Base-by-base conservation (phyloP, 2,888 invertebrate genomes). In the Onchidella celtica region DNA sequence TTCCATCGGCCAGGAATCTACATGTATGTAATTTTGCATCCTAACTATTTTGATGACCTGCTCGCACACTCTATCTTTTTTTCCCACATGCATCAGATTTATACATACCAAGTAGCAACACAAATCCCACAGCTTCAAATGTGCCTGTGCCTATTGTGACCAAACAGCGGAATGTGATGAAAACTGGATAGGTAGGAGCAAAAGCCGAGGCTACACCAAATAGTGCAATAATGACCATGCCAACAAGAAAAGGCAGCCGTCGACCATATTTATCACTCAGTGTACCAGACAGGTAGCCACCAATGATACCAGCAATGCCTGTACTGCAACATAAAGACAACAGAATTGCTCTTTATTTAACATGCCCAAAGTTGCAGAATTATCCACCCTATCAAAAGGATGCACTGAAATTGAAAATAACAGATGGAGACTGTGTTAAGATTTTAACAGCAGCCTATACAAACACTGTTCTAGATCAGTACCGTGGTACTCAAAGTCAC, bases 261-360 rank as follows among this genome's bases (percentile, higher is more conserved):
- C 91, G 83, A 9, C 91, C 91, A 85, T 84, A 88, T 65, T 81
- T 86, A 81, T 91, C 91, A 84, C 91, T 90, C 2, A 90, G 27
- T 2, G 86, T 85, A 11, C 91, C 91, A 76, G 88, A 87, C 3
- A 86, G 69, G 79, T 86, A 89, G 63, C 89, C 89, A 1, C 90
- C 89, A 2, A 87, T 73, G 14, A 91, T 88, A 14, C 88, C 87
- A 32, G 86, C 79, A 17, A 90, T 82, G 29, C 90, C 88, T 61
- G 86, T 84, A 66, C 84, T 86, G 68, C 21, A 76, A 76, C n/a
- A n/a, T 6, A 47, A 47, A 47, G 47, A 47, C 17, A 47, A 47
- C 6, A 17, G 17, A 47, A 47, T 6, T 47, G 47, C 6, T 47
- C 17, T 47, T 6, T 11, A 47, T 47, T 11, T 47, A 47, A 47